Base-by-base conservation (phyloP, 2,113 vertebrate species). In the Cinclus mexicanus region DNA sequence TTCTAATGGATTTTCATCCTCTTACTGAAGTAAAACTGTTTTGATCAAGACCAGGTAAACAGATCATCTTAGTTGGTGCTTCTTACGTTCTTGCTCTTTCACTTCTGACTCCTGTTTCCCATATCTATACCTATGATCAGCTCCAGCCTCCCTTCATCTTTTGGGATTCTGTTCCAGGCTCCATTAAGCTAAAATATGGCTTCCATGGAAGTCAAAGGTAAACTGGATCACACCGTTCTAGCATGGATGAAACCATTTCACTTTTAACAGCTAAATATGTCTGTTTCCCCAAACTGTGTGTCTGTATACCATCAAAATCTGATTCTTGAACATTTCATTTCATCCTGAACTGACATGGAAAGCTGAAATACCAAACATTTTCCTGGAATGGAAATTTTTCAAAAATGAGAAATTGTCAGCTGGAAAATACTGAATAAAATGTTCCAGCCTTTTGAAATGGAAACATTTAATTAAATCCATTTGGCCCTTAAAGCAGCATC, bases 391-490 rank as follows among this genome's bases (percentile, higher is more conserved):
- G 72, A 87, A 42, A 14, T 70, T 87, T 93, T 93, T 81, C 5
- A 37, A 42, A 95, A 70, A 50, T 28, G 55, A 84, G 44, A 82
- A 83, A 42, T 50, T 84, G 44, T 76, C 81, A 65, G n/a, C 70
- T 93, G 76, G 60, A 95, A 94, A 94, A 82, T 4, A 9, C 72
- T 49, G 87, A 84, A 94, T 90, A 92, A 92, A 94, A 75, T 75
- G 25, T 87, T 95, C 69, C 75, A 91, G 60, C 28, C 31, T 93
- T 97, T 95, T 92, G 83, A 91, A 96, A 95, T 96, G 93, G 94
- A 97, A 97, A 95, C 67, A 46, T 95, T 93, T 95, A 95, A 93
- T 96, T 96, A 96, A 94, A 97, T 94, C 93, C 94, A 81, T 94
- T 94, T 96, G 94, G 81, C 80, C 83, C 83, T 94, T 93, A 89